Base-by-base conservation (phyloP, 2,113 vertebrate species). In the Saguinus imperator region DNA sequence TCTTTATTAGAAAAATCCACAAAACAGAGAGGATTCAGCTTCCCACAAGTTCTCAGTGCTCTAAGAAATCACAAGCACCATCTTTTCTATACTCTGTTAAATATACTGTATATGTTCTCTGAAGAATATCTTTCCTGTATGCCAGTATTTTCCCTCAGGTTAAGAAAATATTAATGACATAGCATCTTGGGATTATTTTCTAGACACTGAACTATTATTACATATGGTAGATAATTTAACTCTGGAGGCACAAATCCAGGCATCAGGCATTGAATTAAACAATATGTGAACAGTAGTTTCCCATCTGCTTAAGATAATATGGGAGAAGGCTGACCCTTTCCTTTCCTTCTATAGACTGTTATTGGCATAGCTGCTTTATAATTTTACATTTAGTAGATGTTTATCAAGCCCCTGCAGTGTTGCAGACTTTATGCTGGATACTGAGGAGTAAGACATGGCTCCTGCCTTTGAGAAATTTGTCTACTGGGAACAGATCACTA, bases 161-260 rank as follows among this genome's bases (percentile, higher is more conserved):
- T 94, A 95, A 97, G 79, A 96, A 91, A 87, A 91, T 82, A 89
- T 92, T 89, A 96, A 95, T 72, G 94, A 81, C 6, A 82, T 18
- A 94, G 64, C 64, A 94, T 86, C 48, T 61, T 55, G 66, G 70
- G 87, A 68, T 50, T n/a, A 89, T 88, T 94, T 97, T 68, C 58
- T 8, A 97, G 73, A 95, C 18, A 81, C 0, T 9, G 50, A 68
- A 68, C 82, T 58, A 90, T 92, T 92, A 91, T 92, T 92, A 91
- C 58, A 79, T 85, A 55, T 40, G 79, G 73, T 45, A 95, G 88
- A 85, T 70, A 35, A 95, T 75, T 97, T 43, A 86, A 52, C 40
- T 75, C 52, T 50, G n/a, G 72, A 91, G 82, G 83, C 77, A 77
- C 73, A 89, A 81, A 85, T 82, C 37, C 64, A 95, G 77, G 40